phyloP scores from a whole-genome alignment of 2,888 invertebrate species.

The Pandemis corylana region DNA sequence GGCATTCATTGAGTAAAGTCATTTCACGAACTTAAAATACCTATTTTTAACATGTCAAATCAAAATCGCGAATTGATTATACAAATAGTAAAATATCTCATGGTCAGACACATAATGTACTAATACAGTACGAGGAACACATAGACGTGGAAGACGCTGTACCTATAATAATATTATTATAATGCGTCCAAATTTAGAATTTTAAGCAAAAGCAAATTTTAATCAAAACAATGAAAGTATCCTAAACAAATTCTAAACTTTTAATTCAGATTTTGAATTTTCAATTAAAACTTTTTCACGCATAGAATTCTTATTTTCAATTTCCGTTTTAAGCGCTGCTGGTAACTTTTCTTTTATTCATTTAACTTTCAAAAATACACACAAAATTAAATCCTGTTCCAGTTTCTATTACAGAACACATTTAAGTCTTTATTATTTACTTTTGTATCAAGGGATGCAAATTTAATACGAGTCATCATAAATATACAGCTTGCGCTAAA shows the following conservation, averaged over 20 bases:
- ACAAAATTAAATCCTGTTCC: background rate
- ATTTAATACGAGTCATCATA: too few relatives aligned
- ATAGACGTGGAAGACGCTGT: background rate
- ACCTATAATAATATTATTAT: background rate
- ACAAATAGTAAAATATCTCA: too few relatives aligned
- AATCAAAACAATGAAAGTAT: slow-evolving; percentile 23
- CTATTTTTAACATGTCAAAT: too few relatives aligned
- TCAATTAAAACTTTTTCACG: slow-evolving; percentile 45
- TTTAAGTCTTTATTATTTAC: background rate
- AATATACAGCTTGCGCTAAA: too few relatives aligned
- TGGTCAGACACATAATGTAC: too few relatives aligned
- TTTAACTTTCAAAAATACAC: slow-evolving; percentile 28
- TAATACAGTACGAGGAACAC: background rate
- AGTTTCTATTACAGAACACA: background rate
- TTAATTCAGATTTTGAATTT: slow-evolving; percentile 28
- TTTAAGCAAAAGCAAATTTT: slow-evolving; percentile 2
- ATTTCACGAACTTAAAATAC: too few relatives aligned
- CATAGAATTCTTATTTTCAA: slow-evolving; percentile 38
- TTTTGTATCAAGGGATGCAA: too few relatives aligned
- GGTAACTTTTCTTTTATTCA: slow-evolving; percentile 14
- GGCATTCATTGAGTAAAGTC: too few relatives aligned
- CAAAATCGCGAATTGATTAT: too few relatives aligned
- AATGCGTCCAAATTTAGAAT: background rate
- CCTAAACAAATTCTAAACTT: slow-evolving; percentile 28
- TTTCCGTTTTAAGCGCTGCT: slow-evolving; percentile 12